Evolutionary conservation across 2,113 vertebrate species (phyloP).

Genomic region (Lipotes vexillifer): DNA sequence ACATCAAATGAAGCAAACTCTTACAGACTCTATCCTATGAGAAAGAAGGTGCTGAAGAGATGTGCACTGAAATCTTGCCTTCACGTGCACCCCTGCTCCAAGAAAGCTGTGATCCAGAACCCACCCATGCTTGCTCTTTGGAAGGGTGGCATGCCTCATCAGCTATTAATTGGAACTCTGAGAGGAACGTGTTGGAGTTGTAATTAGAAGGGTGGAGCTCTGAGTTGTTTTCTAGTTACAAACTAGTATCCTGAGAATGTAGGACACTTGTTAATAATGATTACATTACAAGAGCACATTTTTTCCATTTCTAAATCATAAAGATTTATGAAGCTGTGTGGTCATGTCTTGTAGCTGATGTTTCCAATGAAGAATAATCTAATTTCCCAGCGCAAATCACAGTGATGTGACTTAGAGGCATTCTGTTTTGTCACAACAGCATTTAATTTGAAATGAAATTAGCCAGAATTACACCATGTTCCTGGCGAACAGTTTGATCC

Average conservation of each 20-base stretch:
- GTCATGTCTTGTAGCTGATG: slow-evolving; percentile 61
- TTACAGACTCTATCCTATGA: neutral
- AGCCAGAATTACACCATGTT: slow-evolving; percentile 73
- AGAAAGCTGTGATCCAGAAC: neutral
- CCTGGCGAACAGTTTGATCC: slow-evolving; percentile 49
- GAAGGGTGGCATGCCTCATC: fast-evolving
- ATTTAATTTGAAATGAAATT: slow-evolving; percentile 69
- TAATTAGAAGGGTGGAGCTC: neutral
- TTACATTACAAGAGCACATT: slow-evolving; percentile 52
- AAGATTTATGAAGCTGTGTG: slow-evolving; percentile 71
- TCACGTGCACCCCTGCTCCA: neutral
- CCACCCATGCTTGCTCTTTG: neutral
- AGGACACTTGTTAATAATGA: slow-evolving; percentile 38
- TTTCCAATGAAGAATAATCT: slow-evolving; percentile 72
- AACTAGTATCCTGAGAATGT: slow-evolving; percentile 1
- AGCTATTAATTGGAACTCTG: neutral
- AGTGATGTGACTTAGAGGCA: slow-evolving; percentile 69
- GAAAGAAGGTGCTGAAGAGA: neutral
- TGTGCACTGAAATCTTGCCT: neutral
- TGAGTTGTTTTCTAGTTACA: slow-evolving; percentile 20
- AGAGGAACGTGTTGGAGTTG: neutral
- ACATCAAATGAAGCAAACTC: neutral
- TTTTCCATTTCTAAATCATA: slow-evolving; percentile 67
- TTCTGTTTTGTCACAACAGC: slow-evolving; percentile 71
- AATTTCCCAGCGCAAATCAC: slow-evolving; percentile 70